These are phyloP conservation scores for Microtus ochrogaster DNA, from an alignment of 2,113 vertebrate species.

Conservation along the genomic window DNA sequence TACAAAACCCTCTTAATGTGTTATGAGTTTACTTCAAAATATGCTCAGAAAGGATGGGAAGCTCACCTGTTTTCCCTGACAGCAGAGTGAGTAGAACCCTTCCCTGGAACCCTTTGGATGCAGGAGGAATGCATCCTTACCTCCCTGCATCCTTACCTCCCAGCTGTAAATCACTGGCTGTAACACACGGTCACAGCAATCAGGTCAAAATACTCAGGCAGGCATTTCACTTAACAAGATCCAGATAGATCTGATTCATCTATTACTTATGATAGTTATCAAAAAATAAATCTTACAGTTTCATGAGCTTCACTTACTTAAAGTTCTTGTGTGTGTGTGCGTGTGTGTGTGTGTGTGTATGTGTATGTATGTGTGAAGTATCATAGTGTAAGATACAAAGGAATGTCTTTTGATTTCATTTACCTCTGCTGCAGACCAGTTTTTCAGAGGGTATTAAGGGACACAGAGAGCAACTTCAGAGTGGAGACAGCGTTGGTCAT, in stretches of 20 bases:
- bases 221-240: neutral
- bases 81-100: slow-evolving; percentile 76
- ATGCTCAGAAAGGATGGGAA: slow-evolving; percentile 73
- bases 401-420: neutral
- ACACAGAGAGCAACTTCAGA: slow-evolving; percentile 81
- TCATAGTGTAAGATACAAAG: neutral
- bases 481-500: slow-evolving; percentile 82
- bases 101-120: slow-evolving; percentile 69
- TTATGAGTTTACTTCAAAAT: slow-evolving; percentile 74
- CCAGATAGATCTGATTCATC: neutral
- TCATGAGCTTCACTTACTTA: slow-evolving; percentile 24
- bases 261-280: neutral
- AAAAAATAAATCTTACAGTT: slow-evolving; percentile 40
- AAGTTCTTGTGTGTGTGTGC: neutral
- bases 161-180: neutral
- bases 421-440: neutral
- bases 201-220: slow-evolving; percentile 1
- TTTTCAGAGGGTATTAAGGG: neutral
- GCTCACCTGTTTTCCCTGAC: slow-evolving; percentile 69
- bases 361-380: neutral
- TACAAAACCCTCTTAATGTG: slow-evolving; percentile 72
- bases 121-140: neutral
- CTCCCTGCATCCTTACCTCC: neutral
- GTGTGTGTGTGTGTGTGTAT: neutral
- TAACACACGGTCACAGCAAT: neutral